These are phyloP conservation scores for Riparia riparia DNA, from an alignment of 2,113 vertebrate genomes.

Conservation along the genomic window DNA sequence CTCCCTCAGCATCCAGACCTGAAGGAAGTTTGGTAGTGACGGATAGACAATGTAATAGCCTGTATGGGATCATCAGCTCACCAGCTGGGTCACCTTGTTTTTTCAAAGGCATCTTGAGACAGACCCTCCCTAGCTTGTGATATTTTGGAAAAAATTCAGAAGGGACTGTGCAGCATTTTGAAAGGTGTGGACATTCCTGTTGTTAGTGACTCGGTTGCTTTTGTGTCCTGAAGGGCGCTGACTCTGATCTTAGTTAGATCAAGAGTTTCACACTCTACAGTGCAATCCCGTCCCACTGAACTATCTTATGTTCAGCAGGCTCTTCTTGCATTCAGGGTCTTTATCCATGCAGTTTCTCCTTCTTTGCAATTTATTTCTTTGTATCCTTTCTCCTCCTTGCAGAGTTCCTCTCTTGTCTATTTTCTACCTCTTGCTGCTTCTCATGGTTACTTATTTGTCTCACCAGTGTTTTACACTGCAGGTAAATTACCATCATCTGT, in stretches of 20 bases:
- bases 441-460: not conserved
- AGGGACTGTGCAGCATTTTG: not conserved
- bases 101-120: not conserved
- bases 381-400: not conserved
- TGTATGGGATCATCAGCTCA: not conserved
- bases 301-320: not conserved
- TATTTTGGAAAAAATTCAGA: not conserved
- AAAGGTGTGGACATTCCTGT: not conserved
- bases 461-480: not conserved
- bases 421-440: not conserved
- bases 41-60: not conserved
- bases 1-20: not conserved
- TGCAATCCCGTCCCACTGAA: not conserved
- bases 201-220: not conserved
- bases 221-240: not conserved
- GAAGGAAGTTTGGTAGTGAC: not conserved
- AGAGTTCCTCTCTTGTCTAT: not conserved
- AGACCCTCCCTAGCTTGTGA: not conserved
- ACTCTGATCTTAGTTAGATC: not conserved
- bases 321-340: not conserved
- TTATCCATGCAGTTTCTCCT: not conserved
- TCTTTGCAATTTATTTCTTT: not conserved
- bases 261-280: fast-evolving
- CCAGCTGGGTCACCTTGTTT: fast-evolving
- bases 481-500: not conserved